Conservation (phyloP, 2,888 invertebrate genomes). For the Hanleya hanleyi region DNA sequence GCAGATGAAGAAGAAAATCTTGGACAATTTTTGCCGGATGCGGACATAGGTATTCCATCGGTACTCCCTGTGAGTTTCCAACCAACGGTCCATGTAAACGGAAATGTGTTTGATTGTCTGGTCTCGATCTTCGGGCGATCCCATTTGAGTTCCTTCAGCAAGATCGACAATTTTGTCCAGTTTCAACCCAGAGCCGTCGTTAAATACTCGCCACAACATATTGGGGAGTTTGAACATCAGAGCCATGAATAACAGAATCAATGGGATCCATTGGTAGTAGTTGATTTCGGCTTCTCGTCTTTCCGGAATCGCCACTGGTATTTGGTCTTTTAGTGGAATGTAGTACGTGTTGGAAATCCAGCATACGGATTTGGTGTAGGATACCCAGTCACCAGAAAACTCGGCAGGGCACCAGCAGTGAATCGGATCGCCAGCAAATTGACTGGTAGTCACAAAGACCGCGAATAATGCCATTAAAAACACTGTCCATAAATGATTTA, state of each 20-base stretch:
- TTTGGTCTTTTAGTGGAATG: slow-evolving; percentile 62
- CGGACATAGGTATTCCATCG: slow-evolving; percentile 56
- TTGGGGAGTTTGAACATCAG: slow-evolving; percentile 66
- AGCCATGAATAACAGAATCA: slow-evolving; percentile 62
- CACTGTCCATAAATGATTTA: slow-evolving; percentile 63
- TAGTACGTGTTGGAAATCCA: slow-evolving; percentile 69
- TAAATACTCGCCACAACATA: slow-evolving; percentile 60
- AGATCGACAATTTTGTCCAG: slow-evolving; percentile 51
- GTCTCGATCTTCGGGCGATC: slow-evolving; percentile 59
- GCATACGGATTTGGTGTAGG: slow-evolving; percentile 63
- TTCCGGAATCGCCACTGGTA: slow-evolving; percentile 55
- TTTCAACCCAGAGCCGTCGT: slow-evolving; percentile 60
- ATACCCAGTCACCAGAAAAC: slow-evolving; percentile 60
- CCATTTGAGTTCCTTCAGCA: slow-evolving; percentile 61
- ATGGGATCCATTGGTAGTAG: slow-evolving; percentile 67
- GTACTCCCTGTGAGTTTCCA: slow-evolving; percentile 58
- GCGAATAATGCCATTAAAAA: slow-evolving; percentile 63
- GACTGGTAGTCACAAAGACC: slow-evolving; percentile 61
- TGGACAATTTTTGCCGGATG: slow-evolving; percentile 50
- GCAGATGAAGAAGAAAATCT: slow-evolving; percentile 58
- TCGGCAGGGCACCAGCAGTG: slow-evolving; percentile 66
- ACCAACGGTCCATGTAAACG: slow-evolving; percentile 62
- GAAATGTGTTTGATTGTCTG: slow-evolving; percentile 59
- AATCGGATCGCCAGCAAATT: slow-evolving; percentile 66
- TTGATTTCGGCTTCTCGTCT: slow-evolving; percentile 61